phyloP scores from a whole-genome alignment of 2,888 invertebrate species.

The Eupithecia tripunctaria region DNA sequence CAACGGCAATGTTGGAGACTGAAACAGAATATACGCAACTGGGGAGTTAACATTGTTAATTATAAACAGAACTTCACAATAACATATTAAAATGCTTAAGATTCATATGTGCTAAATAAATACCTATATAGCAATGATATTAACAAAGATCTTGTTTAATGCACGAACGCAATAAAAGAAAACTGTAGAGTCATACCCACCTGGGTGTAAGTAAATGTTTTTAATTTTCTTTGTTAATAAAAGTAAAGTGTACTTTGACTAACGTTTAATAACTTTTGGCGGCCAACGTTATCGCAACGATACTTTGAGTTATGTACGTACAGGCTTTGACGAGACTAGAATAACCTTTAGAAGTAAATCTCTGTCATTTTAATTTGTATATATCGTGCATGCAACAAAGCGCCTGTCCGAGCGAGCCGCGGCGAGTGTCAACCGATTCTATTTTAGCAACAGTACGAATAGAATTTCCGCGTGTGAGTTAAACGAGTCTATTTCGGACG shows the following conservation, averaged over 20 bases:
- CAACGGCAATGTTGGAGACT: background rate
- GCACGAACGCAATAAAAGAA: background rate
- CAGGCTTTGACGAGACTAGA: background rate
- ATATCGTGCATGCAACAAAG: slow-evolving; percentile 7
- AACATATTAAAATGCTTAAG: background rate
- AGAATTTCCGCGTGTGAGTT: slow-evolving; percentile 68
- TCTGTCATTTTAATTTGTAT: background rate
- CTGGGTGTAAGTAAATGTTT: no score
- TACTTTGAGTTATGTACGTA: background rate
- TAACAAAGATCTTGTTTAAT: background rate
- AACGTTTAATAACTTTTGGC: background rate
- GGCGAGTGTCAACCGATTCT: slow-evolving; percentile 51
- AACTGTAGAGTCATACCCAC: background rate
- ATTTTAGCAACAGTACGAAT: slow-evolving; percentile 59
- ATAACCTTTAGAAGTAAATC: background rate
- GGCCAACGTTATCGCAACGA: background rate
- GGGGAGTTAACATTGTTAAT: background rate
- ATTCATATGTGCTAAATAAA: background rate
- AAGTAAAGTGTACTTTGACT: background rate
- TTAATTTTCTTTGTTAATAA: no score
- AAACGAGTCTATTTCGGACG: slow-evolving; percentile 60
- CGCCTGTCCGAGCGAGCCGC: slow-evolving; percentile 22
- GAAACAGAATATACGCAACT: background rate
- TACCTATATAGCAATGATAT: background rate
- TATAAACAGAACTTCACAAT: background rate